Conservation (phyloP, 2,888 invertebrate species). For the Ochlodes sylvanus region DNA sequence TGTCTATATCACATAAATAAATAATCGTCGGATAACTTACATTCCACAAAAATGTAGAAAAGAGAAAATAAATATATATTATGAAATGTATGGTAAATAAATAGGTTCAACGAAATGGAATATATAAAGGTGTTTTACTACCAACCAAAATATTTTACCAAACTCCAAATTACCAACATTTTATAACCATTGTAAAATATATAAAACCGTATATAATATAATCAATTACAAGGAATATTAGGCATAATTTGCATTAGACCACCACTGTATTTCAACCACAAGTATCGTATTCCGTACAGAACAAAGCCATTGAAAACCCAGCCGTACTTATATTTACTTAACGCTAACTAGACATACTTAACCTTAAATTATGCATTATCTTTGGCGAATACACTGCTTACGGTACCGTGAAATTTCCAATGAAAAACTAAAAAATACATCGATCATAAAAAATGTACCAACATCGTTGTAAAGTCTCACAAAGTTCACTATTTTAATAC, state of each 20-base stretch:
- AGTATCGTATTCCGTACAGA: neutral
- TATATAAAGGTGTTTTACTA: no score
- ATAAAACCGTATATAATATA: no score
- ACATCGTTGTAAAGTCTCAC: conserved; percentile 82
- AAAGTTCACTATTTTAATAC: conserved; percentile 77
- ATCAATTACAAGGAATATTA: neutral
- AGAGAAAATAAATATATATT: no score
- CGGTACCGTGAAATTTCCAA: conserved; percentile 68
- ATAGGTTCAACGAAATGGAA: no score
- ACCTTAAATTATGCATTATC: conserved; percentile 81
- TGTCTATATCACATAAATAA: neutral
- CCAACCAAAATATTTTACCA: no score
- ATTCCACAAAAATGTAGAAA: no score
- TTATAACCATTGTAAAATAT: no score
- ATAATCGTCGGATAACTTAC: neutral
- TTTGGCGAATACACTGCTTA: conserved; percentile 83
- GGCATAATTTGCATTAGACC: conserved; percentile 11
- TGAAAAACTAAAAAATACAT: conserved; percentile 52
- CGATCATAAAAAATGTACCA: conserved; percentile 66
- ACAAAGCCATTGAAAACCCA: conserved; percentile 23
- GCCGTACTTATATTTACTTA: conserved; percentile 38
- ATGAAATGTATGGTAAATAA: no score
- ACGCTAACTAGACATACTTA: conserved; percentile 59
- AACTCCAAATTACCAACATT: no score
- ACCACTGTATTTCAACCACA: conserved; percentile 6